Conservation (phyloP, 2,113 vertebrate genomes). For the Sinocyclocheilus maitianheensis region DNA sequence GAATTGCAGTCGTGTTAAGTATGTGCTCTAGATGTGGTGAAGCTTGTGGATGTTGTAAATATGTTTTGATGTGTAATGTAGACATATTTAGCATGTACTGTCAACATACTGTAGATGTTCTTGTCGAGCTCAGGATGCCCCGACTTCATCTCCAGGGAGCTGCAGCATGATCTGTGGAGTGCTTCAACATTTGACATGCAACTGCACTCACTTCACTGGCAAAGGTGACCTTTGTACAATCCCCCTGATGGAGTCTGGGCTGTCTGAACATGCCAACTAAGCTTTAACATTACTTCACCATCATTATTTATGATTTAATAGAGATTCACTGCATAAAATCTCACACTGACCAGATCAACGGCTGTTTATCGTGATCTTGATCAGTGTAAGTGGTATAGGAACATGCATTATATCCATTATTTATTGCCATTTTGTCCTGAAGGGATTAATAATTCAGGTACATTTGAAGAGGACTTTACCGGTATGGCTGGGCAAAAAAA, state of each 20-base stretch:
- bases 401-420: slow-evolving; percentile 54
- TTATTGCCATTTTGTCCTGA: slow-evolving; percentile 39
- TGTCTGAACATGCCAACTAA: not conserved
- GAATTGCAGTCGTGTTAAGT: not conserved
- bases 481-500: not conserved
- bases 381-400: not conserved
- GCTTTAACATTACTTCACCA: slow-evolving; percentile 13
- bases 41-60: too few species aligned
- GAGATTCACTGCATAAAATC: not conserved
- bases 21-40: not conserved
- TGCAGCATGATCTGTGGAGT: not conserved
- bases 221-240: slow-evolving; percentile 58
- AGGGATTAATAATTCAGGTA: slow-evolving; percentile 56
- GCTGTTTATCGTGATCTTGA: not conserved
- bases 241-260: not conserved
- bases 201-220: slow-evolving; percentile 46
- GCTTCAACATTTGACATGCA: slow-evolving; percentile 45
- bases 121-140: slow-evolving; percentile 21
- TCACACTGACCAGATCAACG: not conserved
- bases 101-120: slow-evolving; percentile 1
- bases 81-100: not conserved
- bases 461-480: slow-evolving; percentile 51
- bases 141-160: not conserved
- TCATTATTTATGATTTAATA: slow-evolving; percentile 5
- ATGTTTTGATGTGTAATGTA: not conserved